Percentiles rank a stretch among this genome's conserved stretches.
Conservation (phyloP, 2,113 vertebrate genomes). For the Cercopithecus mona region DNA sequence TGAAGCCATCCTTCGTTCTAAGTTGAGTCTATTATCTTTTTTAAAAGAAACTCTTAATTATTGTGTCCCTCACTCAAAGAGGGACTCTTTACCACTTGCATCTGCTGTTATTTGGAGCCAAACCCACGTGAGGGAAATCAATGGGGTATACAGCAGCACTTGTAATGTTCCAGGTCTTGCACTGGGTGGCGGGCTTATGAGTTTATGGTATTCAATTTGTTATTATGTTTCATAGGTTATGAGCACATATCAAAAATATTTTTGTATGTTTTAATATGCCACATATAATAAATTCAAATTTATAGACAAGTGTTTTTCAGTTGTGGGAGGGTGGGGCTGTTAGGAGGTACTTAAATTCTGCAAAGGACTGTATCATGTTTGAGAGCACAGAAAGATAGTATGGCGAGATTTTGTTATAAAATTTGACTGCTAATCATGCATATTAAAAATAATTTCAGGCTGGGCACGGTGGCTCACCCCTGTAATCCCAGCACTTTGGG, state of each 20-base stretch:
- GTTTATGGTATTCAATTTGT: background rate
- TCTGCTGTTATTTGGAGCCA: background rate
- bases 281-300: constrained; percentile 30
- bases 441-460: background rate
- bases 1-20: background rate
- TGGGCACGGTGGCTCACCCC: too few species aligned
- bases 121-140: background rate
- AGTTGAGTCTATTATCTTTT: background rate
- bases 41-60: background rate
- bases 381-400: constrained; percentile 2
- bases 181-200: background rate
- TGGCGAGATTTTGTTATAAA: background rate
- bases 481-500: too few species aligned
- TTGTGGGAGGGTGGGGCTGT: background rate
- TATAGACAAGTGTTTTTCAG: background rate
- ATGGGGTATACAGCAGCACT: too few species aligned
- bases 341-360: background rate
- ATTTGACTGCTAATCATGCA: background rate
- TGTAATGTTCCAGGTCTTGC: background rate
- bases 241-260: background rate
- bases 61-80: background rate
- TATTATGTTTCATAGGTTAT: background rate
- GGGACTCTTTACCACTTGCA: background rate
- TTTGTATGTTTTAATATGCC: background rate
- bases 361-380: background rate